phyloP scores from a whole-genome alignment of 2,797 vertebrate genomes.

The Epinephelus awoara region DNA sequence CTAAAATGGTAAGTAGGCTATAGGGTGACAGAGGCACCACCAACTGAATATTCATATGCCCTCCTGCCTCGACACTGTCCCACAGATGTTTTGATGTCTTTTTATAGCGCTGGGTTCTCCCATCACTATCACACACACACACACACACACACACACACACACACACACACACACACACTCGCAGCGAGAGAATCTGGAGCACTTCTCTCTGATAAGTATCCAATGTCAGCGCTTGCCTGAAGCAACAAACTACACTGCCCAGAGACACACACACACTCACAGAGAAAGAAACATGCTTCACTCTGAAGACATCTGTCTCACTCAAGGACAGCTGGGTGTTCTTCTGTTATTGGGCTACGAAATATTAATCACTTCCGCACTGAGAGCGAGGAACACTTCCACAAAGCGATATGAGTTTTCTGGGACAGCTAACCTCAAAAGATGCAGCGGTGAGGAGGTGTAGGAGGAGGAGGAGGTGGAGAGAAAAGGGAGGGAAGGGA shows the following conservation, averaged over 20 bases:
- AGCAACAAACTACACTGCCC: constrained; percentile 53
- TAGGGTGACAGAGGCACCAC: constrained; percentile 34
- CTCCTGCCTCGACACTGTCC: constrained; percentile 42
- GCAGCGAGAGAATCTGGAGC: constrained; percentile 57
- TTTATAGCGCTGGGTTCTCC: constrained; percentile 72
- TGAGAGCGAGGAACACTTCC: constrained; percentile 22
- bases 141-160: constrained; percentile 49
- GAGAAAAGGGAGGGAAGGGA: background rate
- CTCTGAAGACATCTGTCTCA: constrained; percentile 53
- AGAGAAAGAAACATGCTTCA: constrained; percentile 34
- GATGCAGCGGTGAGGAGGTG: constrained; percentile 12
- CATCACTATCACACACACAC: constrained; percentile 44
- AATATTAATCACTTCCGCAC: constrained; percentile 43
- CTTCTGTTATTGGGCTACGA: constrained; percentile 15
- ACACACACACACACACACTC: constrained; percentile 40
- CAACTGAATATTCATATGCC: constrained; percentile 63
- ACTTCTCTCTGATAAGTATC: constrained; percentile 68
- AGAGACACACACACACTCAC: constrained; percentile 44
- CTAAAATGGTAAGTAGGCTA: constrained; percentile 67
- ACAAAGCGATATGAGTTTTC: constrained; percentile 41
- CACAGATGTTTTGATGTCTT: constrained; percentile 77
- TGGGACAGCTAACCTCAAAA: constrained; percentile 51
- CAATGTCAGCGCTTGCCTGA: constrained; percentile 61
- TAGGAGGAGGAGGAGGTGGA: background rate
- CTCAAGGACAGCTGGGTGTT: constrained; percentile 41